Percentiles rank a stretch among this genome's conserved stretches.
These are phyloP conservation scores for Perdita meconis DNA, from an alignment of 2,888 invertebrate genomes.

Conservation along the genomic window DNA sequence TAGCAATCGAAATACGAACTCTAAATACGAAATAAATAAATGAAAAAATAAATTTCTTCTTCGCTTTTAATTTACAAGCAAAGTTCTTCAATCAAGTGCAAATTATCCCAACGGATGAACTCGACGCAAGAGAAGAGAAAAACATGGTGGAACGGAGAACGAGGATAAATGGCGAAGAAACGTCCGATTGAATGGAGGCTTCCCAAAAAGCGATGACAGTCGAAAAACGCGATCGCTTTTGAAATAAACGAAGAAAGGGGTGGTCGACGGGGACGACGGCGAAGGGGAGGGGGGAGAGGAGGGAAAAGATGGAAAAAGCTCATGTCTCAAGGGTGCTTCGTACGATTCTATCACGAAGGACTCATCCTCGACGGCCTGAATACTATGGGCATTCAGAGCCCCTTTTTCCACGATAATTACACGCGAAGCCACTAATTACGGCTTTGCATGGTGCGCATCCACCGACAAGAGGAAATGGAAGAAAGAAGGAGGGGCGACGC, in stretches of 20 bases:
- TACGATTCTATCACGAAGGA: slow-evolving; percentile 59
- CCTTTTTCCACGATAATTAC: slow-evolving; percentile 77
- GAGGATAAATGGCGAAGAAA: slow-evolving; percentile 27
- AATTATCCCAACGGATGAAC: no score
- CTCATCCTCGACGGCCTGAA: slow-evolving; percentile 54
- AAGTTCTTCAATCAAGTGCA: neutral
- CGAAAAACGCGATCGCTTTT: slow-evolving; percentile 57
- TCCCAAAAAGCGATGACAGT: slow-evolving; percentile 50
- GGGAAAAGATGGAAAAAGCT: slow-evolving; percentile 41
- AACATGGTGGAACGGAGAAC: slow-evolving; percentile 5
- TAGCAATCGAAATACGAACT: no score
- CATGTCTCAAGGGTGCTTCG: slow-evolving; percentile 63
- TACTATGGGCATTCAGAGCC: slow-evolving; percentile 57
- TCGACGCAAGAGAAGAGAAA: neutral
- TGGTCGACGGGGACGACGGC: slow-evolving; percentile 4
- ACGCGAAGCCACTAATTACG: slow-evolving; percentile 78
- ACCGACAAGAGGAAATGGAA: slow-evolving; percentile 50
- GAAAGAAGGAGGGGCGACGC: slow-evolving; percentile 36
- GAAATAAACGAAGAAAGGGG: slow-evolving; percentile 28
- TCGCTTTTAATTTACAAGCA: no score
- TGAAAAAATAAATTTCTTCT: no score
- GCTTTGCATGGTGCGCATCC: slow-evolving; percentile 63
- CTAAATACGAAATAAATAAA: no score
- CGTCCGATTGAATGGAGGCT: slow-evolving; percentile 30
- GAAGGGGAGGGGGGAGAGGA: neutral